Base-by-base conservation (phyloP, 1,140 invertebrate genomes). In the Caenorhabditis remanei region DNA sequence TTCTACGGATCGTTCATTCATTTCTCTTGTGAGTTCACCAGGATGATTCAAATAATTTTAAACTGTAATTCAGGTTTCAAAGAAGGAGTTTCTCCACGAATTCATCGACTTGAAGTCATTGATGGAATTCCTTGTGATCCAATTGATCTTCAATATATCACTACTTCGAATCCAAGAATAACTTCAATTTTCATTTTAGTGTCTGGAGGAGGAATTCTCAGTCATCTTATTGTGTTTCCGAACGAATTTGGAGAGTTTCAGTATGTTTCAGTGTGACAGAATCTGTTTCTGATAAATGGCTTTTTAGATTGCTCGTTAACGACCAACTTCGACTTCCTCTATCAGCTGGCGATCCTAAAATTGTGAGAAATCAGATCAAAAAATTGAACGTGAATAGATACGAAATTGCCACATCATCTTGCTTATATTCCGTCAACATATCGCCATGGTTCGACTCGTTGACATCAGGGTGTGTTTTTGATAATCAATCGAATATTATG, bases 81-180 rank as follows among this genome's bases (percentile, higher is more conserved):
- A 24, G 71, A 79, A 79, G 71, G 71, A 2, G 11, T 24, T 50
- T 4, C 46, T 50, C 71, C 71, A 4, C 71, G 71, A 50, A 50
- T 79, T 50, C 71, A 79, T 50, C 71, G 71, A 3, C 43, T 79
- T 16, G 43, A 79, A 79, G 6, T n/a, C 0, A 19, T 79, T 24
- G 71, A 79, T 53, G 71, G 71, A 11, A 46, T 79, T 13, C 71
- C 71, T 53, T 79, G 71, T 43, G 71, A 79, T 79, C 71, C 71
- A 13, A 46, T 79, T 21, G 71, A 79, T 79, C 46, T 79, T 19
- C 71, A 24, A 50, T 79, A 50, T 21, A 79, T 79, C 14, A 4
- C 50, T 24, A 79, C 71, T 11, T 50, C 71, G n/a, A 79, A 79
- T 53, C 71, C 71, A 6, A 16, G 71, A 50, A 79, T 79, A n/a